phyloP scores from a whole-genome alignment of 2,113 vertebrate genomes.

The Dolichotis patagonum region DNA sequence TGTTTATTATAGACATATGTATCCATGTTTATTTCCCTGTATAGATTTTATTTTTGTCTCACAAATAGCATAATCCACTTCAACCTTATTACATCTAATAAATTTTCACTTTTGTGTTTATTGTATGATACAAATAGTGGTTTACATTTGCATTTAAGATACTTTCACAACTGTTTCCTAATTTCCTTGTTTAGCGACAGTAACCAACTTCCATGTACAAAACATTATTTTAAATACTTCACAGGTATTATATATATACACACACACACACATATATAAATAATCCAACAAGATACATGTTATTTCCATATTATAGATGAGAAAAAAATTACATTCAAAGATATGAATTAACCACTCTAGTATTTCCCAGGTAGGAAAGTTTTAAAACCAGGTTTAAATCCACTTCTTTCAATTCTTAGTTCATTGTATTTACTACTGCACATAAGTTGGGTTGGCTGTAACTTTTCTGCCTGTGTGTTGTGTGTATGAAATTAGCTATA shows the following conservation, averaged over 20 bases:
- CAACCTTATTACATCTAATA: neutral
- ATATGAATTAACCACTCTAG: neutral
- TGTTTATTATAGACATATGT: conserved; percentile 43
- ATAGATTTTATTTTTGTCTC: neutral
- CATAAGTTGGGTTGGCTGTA: neutral
- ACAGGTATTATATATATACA: neutral
- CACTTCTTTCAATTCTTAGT: neutral
- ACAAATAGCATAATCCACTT: conserved; percentile 20
- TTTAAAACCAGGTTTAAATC: conserved; percentile 41
- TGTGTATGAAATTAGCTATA: neutral
- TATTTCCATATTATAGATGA: neutral
- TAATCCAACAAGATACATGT: neutral
- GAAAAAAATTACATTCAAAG: conserved; percentile 11
- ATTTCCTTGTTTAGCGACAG: conserved; percentile 5
- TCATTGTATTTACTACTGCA: conserved; percentile 24
- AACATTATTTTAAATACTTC: conserved; percentile 7
- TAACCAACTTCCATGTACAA: neutral
- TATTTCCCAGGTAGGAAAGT: conserved; percentile 2
- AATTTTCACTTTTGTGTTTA: neutral
- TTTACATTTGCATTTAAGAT: conserved; percentile 3
- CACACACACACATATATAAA: neutral
- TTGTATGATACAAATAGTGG: neutral
- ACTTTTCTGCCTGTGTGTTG: neutral
- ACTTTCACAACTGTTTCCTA: neutral
- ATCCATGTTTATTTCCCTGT: neutral